Percentiles rank a stretch among this genome's conserved stretches.
Conservation (phyloP, 1,140 invertebrate species). For the Lepidurus arcticus region DNA sequence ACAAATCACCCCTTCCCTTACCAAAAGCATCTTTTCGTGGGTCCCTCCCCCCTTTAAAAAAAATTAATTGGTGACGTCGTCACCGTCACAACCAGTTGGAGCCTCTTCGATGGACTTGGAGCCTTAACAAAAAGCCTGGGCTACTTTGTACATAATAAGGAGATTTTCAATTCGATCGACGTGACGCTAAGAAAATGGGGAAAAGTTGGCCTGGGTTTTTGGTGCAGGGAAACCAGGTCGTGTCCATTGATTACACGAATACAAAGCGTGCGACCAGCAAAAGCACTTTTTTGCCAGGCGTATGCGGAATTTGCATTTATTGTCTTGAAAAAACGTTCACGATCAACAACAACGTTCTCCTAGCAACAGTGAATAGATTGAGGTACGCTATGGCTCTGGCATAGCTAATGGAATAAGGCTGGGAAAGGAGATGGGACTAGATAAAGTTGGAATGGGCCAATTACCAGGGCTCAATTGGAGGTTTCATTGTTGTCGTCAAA, state of each 20-base stretch:
- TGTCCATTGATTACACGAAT: slow-evolving; percentile 16
- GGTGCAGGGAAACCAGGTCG: slow-evolving; percentile 13
- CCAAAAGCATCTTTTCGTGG: not conserved
- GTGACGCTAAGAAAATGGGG: not conserved
- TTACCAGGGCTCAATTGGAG: not conserved
- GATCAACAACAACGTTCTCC: not conserved
- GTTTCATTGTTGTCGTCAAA: not conserved
- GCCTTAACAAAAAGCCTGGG: not conserved
- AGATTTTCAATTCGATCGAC: not conserved
- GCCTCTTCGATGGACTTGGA: slow-evolving; percentile 17
- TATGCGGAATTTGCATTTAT: not conserved
- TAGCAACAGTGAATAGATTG: no score
- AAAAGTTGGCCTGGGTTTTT: slow-evolving; percentile 7
- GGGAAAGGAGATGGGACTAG: not conserved
- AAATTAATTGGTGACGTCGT: no score
- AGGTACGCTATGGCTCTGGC: no score
- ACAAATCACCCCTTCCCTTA: not conserved
- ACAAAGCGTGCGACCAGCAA: slow-evolving; percentile 16
- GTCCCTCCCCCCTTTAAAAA: not conserved
- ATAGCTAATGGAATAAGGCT: no score
- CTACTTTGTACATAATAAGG: slow-evolving; percentile 8
- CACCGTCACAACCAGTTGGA: slow-evolving; percentile 7
- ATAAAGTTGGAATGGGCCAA: not conserved
- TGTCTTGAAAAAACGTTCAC: not conserved
- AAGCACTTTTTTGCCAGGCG: not conserved